Base-by-base conservation (phyloP, 2,113 vertebrate species). In the Leptodactylus fuscus region DNA sequence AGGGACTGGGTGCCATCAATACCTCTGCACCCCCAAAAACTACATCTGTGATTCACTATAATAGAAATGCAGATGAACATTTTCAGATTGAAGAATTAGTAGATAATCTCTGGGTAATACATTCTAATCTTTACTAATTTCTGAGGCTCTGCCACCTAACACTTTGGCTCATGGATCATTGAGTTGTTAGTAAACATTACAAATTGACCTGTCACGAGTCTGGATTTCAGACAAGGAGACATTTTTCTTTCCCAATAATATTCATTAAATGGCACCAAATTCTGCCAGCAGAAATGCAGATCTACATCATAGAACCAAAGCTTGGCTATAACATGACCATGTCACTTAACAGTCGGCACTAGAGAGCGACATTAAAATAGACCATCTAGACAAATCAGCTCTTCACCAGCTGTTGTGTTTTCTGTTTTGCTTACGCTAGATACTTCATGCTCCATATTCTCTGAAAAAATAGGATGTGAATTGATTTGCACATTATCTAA, bases 401-500 rank as follows among this genome's bases (percentile, higher is more conserved):
- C 90, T 92, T 90, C 89, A 90, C 83, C 93, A 93, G 91, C 90
- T 93, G 91, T 94, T 92, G 93, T 92, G 94, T 93, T 86, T 92
- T 92, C 92, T 94, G 91, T 92, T 94, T 94, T 94, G 90, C 94
- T 94, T 94, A 95, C 93, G 94, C 94, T 94, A 95, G 94, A 94
- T 94, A 92, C 93, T 95, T 92, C 91, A 92, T 91, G 90, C 94
- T 95, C 94, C 94, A 95, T 95, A 95, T 94, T 94, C 92, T 94
- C 92, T 90, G 92, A 90, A 87, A 90, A 93, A 93, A 92, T 95
- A 95, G 92, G 88, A 94, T 95, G 93, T 85, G 88, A 94, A 92
- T 93, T 95, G 94, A 95, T 95, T 95, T 95, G 94, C 94, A 94
- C 94, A 95, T 95, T 95, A 94, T 95, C 94, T 93, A 94, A 95